Evolutionary conservation across 2,113 vertebrate species (phyloP).

Genomic region (Phyllostomus discolor): DNA sequence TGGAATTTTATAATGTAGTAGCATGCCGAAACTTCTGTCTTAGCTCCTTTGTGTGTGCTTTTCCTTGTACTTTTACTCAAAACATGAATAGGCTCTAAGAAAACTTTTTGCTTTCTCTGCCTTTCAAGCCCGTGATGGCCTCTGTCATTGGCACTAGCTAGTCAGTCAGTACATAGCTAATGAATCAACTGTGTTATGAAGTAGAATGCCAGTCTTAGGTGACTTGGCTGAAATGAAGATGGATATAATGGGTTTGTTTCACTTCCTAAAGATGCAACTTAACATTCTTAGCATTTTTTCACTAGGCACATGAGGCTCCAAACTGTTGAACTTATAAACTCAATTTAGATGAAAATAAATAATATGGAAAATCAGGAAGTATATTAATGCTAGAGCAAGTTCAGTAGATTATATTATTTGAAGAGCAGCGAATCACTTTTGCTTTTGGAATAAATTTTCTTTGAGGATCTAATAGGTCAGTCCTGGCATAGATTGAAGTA

Average conservation of each 20-base stretch:
- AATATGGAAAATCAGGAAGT: not conserved
- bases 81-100: not conserved
- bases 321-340: not conserved
- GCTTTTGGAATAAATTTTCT: not conserved
- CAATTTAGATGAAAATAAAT: not conserved
- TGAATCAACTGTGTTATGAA: not conserved
- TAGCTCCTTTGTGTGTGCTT: not conserved
- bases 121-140: not conserved
- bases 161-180: not conserved
- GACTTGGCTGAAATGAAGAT: not conserved
- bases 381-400: not conserved
- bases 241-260: not conserved
- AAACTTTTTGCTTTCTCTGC: not conserved
- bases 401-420: not conserved
- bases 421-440: not conserved
- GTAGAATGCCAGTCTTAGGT: not conserved
- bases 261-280: not conserved
- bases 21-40: not conserved
- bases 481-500: not conserved
- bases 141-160: not conserved
- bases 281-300: not conserved
- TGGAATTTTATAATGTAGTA: not conserved
- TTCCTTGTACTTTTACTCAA: not conserved
- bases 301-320: not conserved
- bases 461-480: not conserved